Evolutionary conservation across 2,888 invertebrate species (phyloP), one percentile per base, ranked within the genome.

Genomic region (Heteropelma amictum): DNA sequence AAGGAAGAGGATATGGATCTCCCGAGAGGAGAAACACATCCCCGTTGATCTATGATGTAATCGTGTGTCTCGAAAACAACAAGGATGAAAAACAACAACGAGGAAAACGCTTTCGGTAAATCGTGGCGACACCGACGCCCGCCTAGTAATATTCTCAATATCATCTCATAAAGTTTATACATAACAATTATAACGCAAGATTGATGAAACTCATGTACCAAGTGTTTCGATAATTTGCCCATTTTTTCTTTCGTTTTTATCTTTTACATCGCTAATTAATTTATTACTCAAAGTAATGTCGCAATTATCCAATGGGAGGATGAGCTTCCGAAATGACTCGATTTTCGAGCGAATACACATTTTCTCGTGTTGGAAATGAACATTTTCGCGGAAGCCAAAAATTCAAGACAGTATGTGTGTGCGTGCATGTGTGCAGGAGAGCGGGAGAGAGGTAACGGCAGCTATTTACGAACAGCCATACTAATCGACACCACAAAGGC

Each of bases 101-200:
- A n/a, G n/a, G 42, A 23, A 69, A 58, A 42, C 69, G 69, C 69
- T 69, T 74, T 69, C n/a, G n/a, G 63, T 54, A 56, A 67, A 75
- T 35, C 10, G 51, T 53, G 17, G 67, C 71, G 71, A 71, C 67
- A 26, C 21, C 17, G 47, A 30, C 73, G 60, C 67, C 72, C 78
- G 79, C 77, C 77, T 78, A 78, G 78, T 78, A 77, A 78, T 77
- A 78, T 80, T n/a, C 76, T 49, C 63, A 77, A 82, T 84, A 83
- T 83, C 82, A 82, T 83, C 86, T 85, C 86, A 83, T 86, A 86
- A n/a, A 83, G 84, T 87, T 86, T 87, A 87, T 86, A 87, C 84
- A 84, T 77, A 73, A 72, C 76, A 56, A 68, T 72, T 76, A 69
- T 72, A 67, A 76, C 38, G 40, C 72, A 70, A 56, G 56, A 76